Base-by-base conservation (phyloP, 2,888 invertebrate genomes). In the Hesperia comma region DNA sequence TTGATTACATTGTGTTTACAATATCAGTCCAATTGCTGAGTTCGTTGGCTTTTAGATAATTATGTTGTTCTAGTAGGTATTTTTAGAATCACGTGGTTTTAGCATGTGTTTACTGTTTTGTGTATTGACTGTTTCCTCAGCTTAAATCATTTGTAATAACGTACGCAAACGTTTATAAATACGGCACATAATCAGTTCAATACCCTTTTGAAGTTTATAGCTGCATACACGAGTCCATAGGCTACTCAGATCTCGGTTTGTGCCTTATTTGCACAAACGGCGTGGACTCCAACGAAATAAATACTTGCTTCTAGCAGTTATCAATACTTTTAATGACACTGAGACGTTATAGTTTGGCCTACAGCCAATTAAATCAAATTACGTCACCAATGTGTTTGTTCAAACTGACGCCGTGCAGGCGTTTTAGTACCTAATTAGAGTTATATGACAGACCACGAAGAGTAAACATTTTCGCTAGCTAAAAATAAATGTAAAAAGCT, bases 1-100 rank as follows among this genome's bases (percentile, higher is more conserved):
- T 62, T 43, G 56, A 53, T 62, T 43, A 62, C 10, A 63, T 63
- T 63, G 57, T 63, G 57, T 57, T 57, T 63, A 63, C 58, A 41
- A 58, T 58, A 53, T 58, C 57, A 53, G 14, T 58, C 17, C 26
- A 58, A 51, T 53, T 58, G 57, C 41, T 21, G 41, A 58, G 57
- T 51, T 58, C 58, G 58, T 63, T 63, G 63, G 51, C 63, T 21
- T 57, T 41, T 14, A 56, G 33, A 55, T 54, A 40, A 26, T 26
- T 26, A 26, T 26, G 41, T 55, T n/a, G 7, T 32, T 6, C 14
- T 37, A 6, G 17, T 10, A 37, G 8, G 37, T 57, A 51, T 57
- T 40, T 40, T 57, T 63, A 57, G 40, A 63, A 17, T 43, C 32
- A 55, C 32, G 40, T 62, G 43, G 8, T 19, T 19, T 17, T n/a